These are phyloP conservation scores for Drosophila littoralis DNA, from an alignment of 1,140 invertebrate genomes.

Conservation along the genomic window DNA sequence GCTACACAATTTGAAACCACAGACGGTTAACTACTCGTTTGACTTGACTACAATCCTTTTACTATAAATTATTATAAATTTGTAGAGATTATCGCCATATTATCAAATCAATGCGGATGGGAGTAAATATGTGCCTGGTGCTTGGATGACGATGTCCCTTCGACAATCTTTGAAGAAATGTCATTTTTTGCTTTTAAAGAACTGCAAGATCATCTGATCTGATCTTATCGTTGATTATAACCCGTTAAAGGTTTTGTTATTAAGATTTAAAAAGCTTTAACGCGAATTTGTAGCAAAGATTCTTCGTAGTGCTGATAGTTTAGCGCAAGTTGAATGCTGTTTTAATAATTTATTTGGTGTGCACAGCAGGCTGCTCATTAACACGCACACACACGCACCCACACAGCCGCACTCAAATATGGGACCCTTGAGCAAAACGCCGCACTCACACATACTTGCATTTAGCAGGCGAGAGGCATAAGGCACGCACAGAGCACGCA, in stretches of 20 bases:
- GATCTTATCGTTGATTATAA: too few relatives aligned
- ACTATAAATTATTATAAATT: too few relatives aligned
- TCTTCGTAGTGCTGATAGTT: constrained; percentile 45
- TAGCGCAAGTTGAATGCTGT: constrained; percentile 55
- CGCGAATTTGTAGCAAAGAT: constrained; percentile 1
- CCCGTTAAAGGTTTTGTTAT: too few relatives aligned
- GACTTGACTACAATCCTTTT: not conserved
- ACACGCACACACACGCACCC: constrained; percentile 49
- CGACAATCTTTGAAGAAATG: too few relatives aligned
- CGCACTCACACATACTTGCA: constrained; percentile 1
- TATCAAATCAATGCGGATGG: too few relatives aligned
- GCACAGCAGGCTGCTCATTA: constrained; percentile 77
- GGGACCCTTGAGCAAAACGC: not conserved
- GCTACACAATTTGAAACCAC: constrained; percentile 17
- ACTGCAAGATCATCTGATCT: too few relatives aligned
- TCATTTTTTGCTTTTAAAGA: too few relatives aligned
- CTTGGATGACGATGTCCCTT: too few relatives aligned
- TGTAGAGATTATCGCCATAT: too few relatives aligned
- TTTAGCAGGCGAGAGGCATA: constrained; percentile 20
- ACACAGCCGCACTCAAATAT: constrained; percentile 10
- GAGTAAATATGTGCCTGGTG: too few relatives aligned
- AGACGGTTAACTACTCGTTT: not conserved
- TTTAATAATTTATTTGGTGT: constrained; percentile 79
- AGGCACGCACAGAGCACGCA: constrained; percentile 71
- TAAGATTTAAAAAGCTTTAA: too few relatives aligned